These are phyloP conservation scores for Melanotaenia nigrans DNA, from an alignment of 2,797 vertebrate species.

Conservation along the genomic window DNA sequence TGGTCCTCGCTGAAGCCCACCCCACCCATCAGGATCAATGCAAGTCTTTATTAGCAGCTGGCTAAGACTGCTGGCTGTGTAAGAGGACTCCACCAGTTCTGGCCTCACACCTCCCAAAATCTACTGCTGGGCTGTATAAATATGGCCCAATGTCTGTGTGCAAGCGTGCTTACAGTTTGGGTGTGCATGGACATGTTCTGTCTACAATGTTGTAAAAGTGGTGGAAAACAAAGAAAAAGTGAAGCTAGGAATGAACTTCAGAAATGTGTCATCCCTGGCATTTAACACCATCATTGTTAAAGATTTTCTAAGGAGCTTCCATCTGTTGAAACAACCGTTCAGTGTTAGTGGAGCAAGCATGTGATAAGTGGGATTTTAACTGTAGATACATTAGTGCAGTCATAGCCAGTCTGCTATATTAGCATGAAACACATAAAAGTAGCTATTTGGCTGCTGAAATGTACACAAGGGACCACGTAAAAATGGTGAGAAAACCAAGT, in stretches of 20 bases:
- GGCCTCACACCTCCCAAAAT: slow-evolving; percentile 73
- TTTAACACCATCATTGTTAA: slow-evolving; percentile 9
- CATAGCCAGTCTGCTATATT: slow-evolving; percentile 43
- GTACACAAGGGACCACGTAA: slow-evolving; percentile 31
- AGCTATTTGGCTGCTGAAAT: slow-evolving; percentile 28
- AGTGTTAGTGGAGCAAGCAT: slow-evolving; percentile 22
- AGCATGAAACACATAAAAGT: slow-evolving; percentile 56
- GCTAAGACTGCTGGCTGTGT: slow-evolving; percentile 67
- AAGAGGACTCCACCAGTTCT: slow-evolving; percentile 76
- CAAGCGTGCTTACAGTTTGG: slow-evolving; percentile 2
- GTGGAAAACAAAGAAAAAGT: slow-evolving; percentile 12
- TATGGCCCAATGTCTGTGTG: slow-evolving; percentile 43
- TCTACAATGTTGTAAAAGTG: slow-evolving; percentile 15
- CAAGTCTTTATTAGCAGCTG: slow-evolving; percentile 76
- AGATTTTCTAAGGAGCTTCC: slow-evolving; percentile 9
- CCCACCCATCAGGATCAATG: slow-evolving; percentile 80
- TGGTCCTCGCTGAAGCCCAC: slow-evolving; percentile 63
- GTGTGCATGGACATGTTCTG: slow-evolving; percentile 8
- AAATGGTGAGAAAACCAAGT: slow-evolving; percentile 49
- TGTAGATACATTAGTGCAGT: slow-evolving; percentile 39
- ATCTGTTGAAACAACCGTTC: slow-evolving; percentile 12
- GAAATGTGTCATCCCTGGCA: background rate
- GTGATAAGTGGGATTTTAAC: slow-evolving; percentile 52
- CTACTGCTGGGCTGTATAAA: slow-evolving; percentile 67
- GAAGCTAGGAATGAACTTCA: slow-evolving; percentile 2